Conservation (phyloP, 2,888 invertebrate genomes). For the Sinodicranocentrus sp. region DNA sequence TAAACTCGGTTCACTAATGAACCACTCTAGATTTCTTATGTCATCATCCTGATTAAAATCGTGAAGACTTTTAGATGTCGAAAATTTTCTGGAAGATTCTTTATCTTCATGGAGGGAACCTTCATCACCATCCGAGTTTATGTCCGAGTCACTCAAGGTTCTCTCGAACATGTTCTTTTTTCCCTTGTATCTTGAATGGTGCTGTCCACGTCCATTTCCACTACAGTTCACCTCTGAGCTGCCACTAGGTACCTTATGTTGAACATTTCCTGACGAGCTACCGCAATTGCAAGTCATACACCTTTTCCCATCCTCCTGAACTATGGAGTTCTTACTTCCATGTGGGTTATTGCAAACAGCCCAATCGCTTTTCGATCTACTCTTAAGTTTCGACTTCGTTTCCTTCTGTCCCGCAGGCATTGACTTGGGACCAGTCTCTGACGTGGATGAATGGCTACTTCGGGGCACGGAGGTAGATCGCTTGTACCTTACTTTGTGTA, state of each 20-base stretch:
- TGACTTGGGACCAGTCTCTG: slow-evolving; percentile 42
- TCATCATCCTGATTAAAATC: slow-evolving; percentile 67
- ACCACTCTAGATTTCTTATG: slow-evolving; percentile 62
- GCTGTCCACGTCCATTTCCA: slow-evolving; percentile 10
- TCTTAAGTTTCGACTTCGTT: slow-evolving; percentile 66
- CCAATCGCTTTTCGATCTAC: slow-evolving; percentile 73
- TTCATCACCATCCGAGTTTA: slow-evolving; percentile 71
- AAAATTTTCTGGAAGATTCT: slow-evolving; percentile 62
- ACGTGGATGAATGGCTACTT: slow-evolving; percentile 36
- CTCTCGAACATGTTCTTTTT: slow-evolving; percentile 59
- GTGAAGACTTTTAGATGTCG: slow-evolving; percentile 73
- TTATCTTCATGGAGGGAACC: slow-evolving; percentile 49
- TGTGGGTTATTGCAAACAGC: slow-evolving; percentile 63
- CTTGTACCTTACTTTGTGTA: slow-evolving; percentile 64
- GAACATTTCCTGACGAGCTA: not conserved
- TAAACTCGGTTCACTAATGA: slow-evolving; percentile 71
- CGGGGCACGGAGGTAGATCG: slow-evolving; percentile 71
- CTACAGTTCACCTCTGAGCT: not conserved
- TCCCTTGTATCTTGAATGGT: slow-evolving; percentile 36
- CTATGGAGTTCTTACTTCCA: slow-evolving; percentile 46
- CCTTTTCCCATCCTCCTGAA: slow-evolving; percentile 24
- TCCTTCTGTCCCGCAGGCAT: slow-evolving; percentile 74
- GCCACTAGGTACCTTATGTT: slow-evolving; percentile 28
- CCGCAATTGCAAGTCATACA: slow-evolving; percentile 62
- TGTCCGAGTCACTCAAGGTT: slow-evolving; percentile 72